Evolutionary conservation across 2,113 vertebrate species (phyloP).

Genomic region (Ovis canadensis): DNA sequence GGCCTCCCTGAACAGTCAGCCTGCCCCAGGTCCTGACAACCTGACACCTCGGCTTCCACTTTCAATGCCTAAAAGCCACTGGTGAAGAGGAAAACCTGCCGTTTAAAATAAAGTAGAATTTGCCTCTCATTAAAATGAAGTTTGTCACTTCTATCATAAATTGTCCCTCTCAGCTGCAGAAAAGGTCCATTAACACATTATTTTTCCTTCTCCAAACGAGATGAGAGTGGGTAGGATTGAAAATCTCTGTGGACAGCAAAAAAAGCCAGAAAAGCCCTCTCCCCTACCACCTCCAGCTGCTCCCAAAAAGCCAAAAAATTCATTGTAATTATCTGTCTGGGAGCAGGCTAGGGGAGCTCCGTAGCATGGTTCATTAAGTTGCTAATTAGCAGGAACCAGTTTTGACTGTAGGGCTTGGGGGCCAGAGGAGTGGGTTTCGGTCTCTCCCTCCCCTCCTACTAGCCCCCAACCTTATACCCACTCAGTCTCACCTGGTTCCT

Average conservation of each 20-base stretch:
- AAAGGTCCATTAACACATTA: slow-evolving; percentile 68
- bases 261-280: slow-evolving; percentile 44
- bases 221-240: slow-evolving; percentile 50
- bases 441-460: background rate
- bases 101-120: slow-evolving; percentile 46
- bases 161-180: slow-evolving; percentile 67
- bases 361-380: background rate
- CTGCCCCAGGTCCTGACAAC: background rate
- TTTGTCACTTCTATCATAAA: slow-evolving; percentile 73
- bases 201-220: slow-evolving; percentile 69
- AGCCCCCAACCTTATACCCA: background rate
- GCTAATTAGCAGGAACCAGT: slow-evolving; percentile 65
- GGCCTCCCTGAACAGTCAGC: background rate
- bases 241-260: slow-evolving; percentile 50
- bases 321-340: slow-evolving; percentile 67
- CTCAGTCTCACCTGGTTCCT: background rate
- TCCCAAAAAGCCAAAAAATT: slow-evolving; percentile 44
- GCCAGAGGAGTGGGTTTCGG: background rate
- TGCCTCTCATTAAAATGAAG: slow-evolving; percentile 67
- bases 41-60: background rate
- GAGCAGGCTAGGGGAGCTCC: background rate
- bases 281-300: slow-evolving; percentile 25
- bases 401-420: background rate
- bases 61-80: background rate
- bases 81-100: background rate